phyloP scores from a whole-genome alignment of 2,797 vertebrate genomes.

The Danio choprae region DNA sequence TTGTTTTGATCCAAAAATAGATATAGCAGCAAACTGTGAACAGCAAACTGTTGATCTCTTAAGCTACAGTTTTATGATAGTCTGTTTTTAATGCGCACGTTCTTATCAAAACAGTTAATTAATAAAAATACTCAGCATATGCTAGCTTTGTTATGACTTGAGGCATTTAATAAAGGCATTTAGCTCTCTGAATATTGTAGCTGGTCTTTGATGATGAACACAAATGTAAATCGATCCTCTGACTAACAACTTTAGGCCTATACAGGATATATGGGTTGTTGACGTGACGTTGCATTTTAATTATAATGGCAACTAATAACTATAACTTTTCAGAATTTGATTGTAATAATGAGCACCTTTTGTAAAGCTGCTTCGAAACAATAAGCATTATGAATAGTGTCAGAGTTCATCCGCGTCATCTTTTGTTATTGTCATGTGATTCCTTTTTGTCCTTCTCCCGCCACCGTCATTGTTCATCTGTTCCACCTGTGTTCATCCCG shows the following conservation, averaged over 20 bases:
- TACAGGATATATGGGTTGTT: neutral
- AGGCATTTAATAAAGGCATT: neutral
- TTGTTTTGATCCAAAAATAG: slow-evolving; percentile 51
- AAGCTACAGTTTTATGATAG: slow-evolving; percentile 18
- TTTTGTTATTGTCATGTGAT: too few relatives aligned
- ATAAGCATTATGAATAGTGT: too few relatives aligned
- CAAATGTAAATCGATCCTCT: slow-evolving; percentile 33
- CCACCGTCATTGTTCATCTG: too few relatives aligned
- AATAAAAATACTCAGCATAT: neutral
- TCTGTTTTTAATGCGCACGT: neutral
- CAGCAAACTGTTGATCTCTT: slow-evolving; percentile 31
- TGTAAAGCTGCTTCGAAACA: too few relatives aligned
- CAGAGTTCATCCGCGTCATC: too few relatives aligned
- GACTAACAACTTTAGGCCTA: slow-evolving; percentile 1
- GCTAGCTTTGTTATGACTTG: slow-evolving; percentile 22
- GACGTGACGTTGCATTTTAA: too few relatives aligned
- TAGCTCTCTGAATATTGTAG: neutral
- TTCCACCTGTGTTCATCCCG: too few relatives aligned
- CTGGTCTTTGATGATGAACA: slow-evolving; percentile 35
- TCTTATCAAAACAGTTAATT: neutral
- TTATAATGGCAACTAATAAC: too few relatives aligned
- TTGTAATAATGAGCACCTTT: too few relatives aligned
- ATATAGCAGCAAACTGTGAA: slow-evolving; percentile 18
- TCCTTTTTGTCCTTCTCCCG: too few relatives aligned
- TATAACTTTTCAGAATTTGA: too few relatives aligned